Evolutionary conservation across 2,113 vertebrate genomes (phyloP).

Genomic region (Siniperca knerii): DNA sequence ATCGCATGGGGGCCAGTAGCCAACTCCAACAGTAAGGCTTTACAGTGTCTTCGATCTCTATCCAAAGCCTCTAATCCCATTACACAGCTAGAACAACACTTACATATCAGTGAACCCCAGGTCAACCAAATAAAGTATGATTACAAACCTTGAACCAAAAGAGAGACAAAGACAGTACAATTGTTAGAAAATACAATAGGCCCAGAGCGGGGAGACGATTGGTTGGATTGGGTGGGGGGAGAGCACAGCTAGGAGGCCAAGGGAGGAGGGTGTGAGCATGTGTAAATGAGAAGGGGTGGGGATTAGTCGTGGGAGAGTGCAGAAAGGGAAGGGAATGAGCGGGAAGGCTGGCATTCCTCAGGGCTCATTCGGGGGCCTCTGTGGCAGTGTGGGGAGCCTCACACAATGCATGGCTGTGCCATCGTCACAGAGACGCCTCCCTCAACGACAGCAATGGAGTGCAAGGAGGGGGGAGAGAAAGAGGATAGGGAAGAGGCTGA

Average conservation of each 20-base stretch:
- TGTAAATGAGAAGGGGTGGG: constrained; percentile 78
- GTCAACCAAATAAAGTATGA: constrained; percentile 49
- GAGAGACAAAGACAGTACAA: constrained; percentile 23
- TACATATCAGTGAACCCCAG: constrained; percentile 26
- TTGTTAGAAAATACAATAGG: constrained; percentile 47
- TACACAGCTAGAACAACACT: constrained; percentile 41
- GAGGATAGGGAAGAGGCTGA: neutral
- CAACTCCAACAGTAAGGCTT: constrained; percentile 34
- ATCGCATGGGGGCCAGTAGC: constrained; percentile 11
- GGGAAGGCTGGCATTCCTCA: constrained; percentile 77
- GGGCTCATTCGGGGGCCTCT: constrained; percentile 71
- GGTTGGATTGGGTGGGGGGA: neutral
- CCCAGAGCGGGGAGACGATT: constrained; percentile 8
- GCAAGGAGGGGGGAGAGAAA: neutral
- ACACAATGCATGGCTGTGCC: constrained; percentile 76
- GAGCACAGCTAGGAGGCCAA: constrained; percentile 37
- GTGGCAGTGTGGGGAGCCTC: constrained; percentile 53
- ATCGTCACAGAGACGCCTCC: constrained; percentile 73
- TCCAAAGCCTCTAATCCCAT: constrained; percentile 56
- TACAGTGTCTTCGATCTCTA: constrained; percentile 34
- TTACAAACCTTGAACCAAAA: constrained; percentile 46
- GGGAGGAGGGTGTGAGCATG: constrained; percentile 61
- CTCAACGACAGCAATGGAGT: constrained; percentile 45
- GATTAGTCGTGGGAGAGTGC: constrained; percentile 83
- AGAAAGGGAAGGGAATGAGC: constrained; percentile 76